Percentiles rank a stretch among this genome's conserved stretches.
phyloP scores from a whole-genome alignment of 64 coral and sea anemone genomes.

The Montipora capricornis region DNA sequence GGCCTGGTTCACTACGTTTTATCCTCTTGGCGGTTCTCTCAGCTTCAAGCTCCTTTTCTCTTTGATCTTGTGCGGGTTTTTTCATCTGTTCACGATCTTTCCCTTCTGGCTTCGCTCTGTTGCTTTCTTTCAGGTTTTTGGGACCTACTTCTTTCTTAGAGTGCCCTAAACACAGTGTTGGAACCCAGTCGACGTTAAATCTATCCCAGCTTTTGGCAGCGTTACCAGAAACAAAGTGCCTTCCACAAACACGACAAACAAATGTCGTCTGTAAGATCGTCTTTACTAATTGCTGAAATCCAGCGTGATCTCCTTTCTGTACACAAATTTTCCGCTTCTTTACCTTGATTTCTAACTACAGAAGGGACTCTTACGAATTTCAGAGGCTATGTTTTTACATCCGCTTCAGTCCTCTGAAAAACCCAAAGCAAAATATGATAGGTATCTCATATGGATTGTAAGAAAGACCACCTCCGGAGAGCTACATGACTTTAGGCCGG shows the following conservation, averaged over 20 bases:
- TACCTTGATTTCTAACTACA: too few relatives aligned
- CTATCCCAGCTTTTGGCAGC: background rate
- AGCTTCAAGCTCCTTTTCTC: background rate
- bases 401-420: too few relatives aligned
- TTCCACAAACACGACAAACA: background rate
- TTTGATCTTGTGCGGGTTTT: background rate
- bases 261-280: background rate
- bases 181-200: background rate
- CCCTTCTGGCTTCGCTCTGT: background rate
- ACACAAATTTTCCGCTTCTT: background rate
- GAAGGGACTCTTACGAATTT: too few relatives aligned
- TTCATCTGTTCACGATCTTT: background rate
- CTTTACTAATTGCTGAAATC: background rate
- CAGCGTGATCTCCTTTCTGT: background rate
- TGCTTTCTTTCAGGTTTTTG: background rate
- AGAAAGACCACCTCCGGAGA: too few relatives aligned
- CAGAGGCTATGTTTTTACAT: too few relatives aligned
- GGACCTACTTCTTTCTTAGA: background rate
- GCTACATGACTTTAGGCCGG: too few relatives aligned
- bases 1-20: background rate
- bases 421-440: too few relatives aligned
- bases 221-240: background rate
- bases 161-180: background rate
- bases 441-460: too few relatives aligned
- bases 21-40: background rate